Percentiles rank a stretch among this genome's conserved stretches.
Evolutionary conservation across 2,113 vertebrate genomes (phyloP).

Genomic region (Calyptomena viridis): DNA sequence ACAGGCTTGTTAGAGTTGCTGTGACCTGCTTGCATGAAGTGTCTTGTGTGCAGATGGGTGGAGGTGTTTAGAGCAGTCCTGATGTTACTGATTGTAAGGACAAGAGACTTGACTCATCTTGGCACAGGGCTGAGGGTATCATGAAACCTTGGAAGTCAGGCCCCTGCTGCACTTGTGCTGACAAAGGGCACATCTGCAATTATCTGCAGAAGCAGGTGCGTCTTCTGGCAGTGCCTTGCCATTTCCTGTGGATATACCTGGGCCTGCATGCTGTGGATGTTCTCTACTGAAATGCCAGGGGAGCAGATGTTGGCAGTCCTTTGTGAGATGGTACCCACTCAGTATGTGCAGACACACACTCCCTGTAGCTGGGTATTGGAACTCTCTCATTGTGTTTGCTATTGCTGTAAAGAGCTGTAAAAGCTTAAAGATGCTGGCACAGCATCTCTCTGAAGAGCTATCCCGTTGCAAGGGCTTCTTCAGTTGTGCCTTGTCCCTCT

Average conservation of each 20-base stretch:
- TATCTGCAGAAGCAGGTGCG: neutral
- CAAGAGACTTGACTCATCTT: neutral
- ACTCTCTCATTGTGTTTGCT: neutral
- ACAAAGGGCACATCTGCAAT: neutral
- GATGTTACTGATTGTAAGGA: neutral
- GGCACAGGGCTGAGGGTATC: neutral
- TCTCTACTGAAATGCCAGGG: neutral
- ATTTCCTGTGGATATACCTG: accelerated
- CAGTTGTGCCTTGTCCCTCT: neutral
- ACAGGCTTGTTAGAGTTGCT: neutral
- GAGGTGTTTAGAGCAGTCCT: neutral
- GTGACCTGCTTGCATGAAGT: neutral
- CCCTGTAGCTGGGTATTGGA: neutral
- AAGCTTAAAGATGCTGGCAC: neutral
- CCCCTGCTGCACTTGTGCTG: neutral
- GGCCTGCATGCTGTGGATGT: neutral
- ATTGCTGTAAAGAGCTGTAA: neutral
- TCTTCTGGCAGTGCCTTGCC: neutral
- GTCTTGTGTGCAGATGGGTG: neutral
- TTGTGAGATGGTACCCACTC: neutral
- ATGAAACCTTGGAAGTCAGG: neutral
- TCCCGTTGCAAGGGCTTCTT: neutral
- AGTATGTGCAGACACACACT: neutral
- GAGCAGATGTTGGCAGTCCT: neutral
- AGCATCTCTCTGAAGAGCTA: neutral